Evolutionary conservation across 2,888 invertebrate species (phyloP).

Genomic region (Romanomermis culicivorax): DNA sequence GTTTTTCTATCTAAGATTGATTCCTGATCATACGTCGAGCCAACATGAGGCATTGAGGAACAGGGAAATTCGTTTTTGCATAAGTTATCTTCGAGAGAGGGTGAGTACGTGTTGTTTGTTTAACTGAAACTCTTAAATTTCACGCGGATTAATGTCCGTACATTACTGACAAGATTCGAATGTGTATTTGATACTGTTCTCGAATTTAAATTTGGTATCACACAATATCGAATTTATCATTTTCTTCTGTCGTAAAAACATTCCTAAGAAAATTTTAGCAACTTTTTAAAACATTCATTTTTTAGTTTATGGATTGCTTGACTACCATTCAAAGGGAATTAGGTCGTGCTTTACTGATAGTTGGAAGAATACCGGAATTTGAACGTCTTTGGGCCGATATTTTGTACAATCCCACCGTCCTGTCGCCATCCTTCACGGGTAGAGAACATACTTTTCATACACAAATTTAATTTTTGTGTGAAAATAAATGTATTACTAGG

Average conservation of each 20-base stretch:
- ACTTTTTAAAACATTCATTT: constrained; percentile 7
- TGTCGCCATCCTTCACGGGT: constrained; percentile 56
- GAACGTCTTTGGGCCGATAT: constrained; percentile 70
- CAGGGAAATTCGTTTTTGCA: constrained; percentile 4
- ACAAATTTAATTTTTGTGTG: constrained; percentile 3
- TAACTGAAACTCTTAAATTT: background rate
- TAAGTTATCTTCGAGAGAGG: constrained; percentile 5
- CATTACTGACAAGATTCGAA: too few species aligned
- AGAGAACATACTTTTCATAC: too few species aligned
- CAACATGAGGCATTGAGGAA: background rate
- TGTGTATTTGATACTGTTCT: too few species aligned
- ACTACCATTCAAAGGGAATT: constrained; percentile 60
- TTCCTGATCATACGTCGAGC: constrained; percentile 2
- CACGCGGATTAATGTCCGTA: too few species aligned
- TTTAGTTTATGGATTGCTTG: constrained; percentile 60
- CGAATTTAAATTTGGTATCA: too few species aligned
- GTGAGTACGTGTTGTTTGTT: constrained; percentile 3
- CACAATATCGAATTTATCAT: too few species aligned
- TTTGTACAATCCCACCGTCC: constrained; percentile 48
- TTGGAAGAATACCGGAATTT: constrained; percentile 66
- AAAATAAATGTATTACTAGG: background rate
- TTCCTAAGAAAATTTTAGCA: too few species aligned
- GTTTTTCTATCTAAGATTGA: background rate
- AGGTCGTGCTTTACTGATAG: constrained; percentile 63
- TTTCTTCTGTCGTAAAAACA: too few species aligned